A percentile compares a stretch with the other conserved stretches of the same genome.
These are phyloP conservation scores for Corythoichthys intestinalis DNA, from an alignment of 2,113 vertebrate species.

Conservation along the genomic window DNA sequence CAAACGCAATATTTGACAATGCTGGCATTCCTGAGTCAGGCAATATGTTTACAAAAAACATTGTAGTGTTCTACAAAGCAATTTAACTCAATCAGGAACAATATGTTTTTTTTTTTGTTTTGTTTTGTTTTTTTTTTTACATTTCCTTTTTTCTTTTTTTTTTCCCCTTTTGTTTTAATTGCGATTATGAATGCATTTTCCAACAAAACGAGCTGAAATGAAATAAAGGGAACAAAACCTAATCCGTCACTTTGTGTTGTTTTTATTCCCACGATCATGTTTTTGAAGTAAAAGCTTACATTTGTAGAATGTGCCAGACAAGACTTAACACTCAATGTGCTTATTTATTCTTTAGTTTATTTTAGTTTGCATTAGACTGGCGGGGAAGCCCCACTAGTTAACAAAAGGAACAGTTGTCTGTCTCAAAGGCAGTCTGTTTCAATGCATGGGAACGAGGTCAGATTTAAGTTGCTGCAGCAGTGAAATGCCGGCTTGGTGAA, in stretches of 20 bases:
- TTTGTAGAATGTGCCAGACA: constrained; percentile 30
- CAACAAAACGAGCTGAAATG: constrained; percentile 57
- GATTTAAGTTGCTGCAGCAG: constrained; percentile 30
- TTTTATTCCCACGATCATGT: background rate
- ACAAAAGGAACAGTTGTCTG: constrained; percentile 38
- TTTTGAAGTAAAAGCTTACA: background rate
- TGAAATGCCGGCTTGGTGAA: constrained; percentile 14
- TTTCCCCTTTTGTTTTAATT: background rate
- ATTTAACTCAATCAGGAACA: background rate
- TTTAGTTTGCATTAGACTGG: constrained; percentile 25
- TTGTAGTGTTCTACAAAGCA: background rate
- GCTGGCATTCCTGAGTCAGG: background rate
- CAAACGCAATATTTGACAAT: background rate
- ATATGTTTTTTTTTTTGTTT: no score
- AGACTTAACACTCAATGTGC: constrained; percentile 24
- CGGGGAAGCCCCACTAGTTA: constrained; percentile 20
- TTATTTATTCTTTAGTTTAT: constrained; percentile 41
- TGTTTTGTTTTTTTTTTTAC: background rate
- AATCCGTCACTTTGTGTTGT: constrained; percentile 5
- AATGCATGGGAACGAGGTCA: constrained; percentile 54
- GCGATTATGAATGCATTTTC: constrained; percentile 46
- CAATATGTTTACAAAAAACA: background rate
- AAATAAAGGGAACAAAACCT: constrained; percentile 33
- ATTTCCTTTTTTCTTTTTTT: constrained; percentile 36
- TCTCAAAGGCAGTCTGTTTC: constrained; percentile 33